A percentile compares a stretch with the other conserved stretches of the same genome.
Conservation (phyloP, 2,797 vertebrate species). For the Gymnothorax reevesii region DNA sequence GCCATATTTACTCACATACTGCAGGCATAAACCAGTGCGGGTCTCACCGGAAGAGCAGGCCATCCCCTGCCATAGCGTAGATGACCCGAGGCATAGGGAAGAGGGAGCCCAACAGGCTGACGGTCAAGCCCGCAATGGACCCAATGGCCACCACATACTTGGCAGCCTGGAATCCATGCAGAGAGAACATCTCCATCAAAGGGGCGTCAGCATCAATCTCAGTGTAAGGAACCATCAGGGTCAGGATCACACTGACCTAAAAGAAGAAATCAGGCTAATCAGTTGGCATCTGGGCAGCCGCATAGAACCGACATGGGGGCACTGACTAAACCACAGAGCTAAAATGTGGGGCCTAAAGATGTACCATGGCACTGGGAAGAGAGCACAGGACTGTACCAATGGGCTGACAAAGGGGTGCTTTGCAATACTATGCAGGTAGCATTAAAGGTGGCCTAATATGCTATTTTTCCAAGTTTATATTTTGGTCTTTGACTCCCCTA, state of each 20-base stretch:
- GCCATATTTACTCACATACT: background rate
- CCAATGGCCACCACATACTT: slow-evolving; percentile 90
- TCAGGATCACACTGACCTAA: slow-evolving; percentile 94
- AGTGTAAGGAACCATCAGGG: slow-evolving; percentile 90
- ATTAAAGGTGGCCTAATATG: too few relatives aligned
- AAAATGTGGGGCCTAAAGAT: background rate
- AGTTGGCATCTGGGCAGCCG: background rate
- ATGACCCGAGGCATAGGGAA: slow-evolving; percentile 97
- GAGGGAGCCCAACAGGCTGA: slow-evolving; percentile 91
- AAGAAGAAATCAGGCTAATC: background rate
- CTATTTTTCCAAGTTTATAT: too few relatives aligned
- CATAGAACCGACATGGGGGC: background rate
- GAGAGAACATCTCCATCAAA: slow-evolving; percentile 96
- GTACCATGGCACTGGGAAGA: background rate
- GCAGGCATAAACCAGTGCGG: background rate
- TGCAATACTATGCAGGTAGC: background rate
- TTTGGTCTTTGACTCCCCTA: too few relatives aligned
- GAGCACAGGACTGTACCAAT: background rate
- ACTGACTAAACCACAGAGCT: background rate
- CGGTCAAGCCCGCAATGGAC: slow-evolving; percentile 87
- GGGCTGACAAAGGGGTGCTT: background rate
- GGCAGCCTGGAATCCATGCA: slow-evolving; percentile 84
- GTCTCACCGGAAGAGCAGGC: slow-evolving; percentile 90
- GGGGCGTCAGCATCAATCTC: slow-evolving; percentile 91
- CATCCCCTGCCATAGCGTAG: slow-evolving; percentile 95